phyloP scores from a whole-genome alignment of 2,113 vertebrate species.

The Delphinapterus leucas region DNA sequence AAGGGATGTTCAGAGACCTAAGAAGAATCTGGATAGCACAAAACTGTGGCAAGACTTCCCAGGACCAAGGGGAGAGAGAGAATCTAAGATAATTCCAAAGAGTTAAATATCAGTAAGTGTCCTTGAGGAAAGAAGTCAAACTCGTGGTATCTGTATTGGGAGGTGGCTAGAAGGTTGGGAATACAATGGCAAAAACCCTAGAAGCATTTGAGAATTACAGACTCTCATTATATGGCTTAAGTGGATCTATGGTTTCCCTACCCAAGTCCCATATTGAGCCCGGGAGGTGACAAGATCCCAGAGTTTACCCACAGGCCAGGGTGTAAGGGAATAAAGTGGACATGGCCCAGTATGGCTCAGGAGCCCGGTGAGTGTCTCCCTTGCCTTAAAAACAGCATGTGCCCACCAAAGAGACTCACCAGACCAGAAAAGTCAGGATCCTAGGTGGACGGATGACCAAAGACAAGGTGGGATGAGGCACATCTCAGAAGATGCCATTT shows the following conservation, averaged over 20 bases:
- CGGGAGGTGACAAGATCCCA: not conserved
- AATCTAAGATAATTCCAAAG: not conserved
- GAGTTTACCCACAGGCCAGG: not conserved
- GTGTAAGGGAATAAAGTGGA: not conserved
- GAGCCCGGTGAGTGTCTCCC: not conserved
- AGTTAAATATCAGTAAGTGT: not conserved
- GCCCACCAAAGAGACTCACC: not conserved
- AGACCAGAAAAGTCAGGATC: not conserved
- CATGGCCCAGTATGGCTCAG: not conserved
- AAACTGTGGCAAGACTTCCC: not conserved
- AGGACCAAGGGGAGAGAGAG: not conserved
- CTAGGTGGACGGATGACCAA: not conserved
- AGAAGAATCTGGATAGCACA: not conserved
- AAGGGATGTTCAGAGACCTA: not conserved
- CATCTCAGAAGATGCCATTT: not conserved
- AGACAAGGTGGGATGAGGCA: not conserved
- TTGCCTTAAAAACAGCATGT: not conserved
- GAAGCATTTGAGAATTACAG: not conserved
- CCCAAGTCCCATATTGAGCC: not conserved
- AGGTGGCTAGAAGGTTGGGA: not conserved
- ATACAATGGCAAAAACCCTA: not conserved
- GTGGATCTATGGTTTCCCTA: not conserved
- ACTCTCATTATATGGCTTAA: not conserved
- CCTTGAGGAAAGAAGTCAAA: not conserved
- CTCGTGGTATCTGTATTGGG: not conserved